Evolutionary conservation across 2,113 vertebrate species (phyloP).

Genomic region (Dinomys branickii): DNA sequence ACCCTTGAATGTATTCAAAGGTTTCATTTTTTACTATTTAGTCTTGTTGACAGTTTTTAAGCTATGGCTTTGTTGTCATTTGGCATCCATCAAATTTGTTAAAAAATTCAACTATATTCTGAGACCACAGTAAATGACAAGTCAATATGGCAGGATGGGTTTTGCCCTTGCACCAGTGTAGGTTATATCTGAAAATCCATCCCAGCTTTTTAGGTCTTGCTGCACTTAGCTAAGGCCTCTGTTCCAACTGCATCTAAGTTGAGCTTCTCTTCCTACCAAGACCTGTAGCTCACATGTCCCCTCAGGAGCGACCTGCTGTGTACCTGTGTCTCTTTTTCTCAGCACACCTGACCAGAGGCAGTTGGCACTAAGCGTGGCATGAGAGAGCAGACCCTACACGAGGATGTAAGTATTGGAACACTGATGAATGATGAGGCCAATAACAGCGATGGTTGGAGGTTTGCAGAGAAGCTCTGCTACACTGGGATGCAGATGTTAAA

Average conservation of each 20-base stretch:
- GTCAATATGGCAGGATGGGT: not conserved
- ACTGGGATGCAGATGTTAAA: not conserved
- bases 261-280: not conserved
- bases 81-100: not conserved
- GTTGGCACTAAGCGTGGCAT: not conserved
- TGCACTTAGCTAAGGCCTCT: not conserved
- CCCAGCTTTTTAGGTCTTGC: not conserved
- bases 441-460: not conserved
- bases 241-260: not conserved
- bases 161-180: not conserved
- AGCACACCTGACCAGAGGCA: not conserved
- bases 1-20: not conserved
- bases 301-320: not conserved
- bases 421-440: not conserved
- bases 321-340: not conserved
- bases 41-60: not conserved
- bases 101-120: not conserved
- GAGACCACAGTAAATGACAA: not conserved
- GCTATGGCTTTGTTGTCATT: not conserved
- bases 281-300: not conserved
- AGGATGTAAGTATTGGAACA: not conserved
- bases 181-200: not conserved
- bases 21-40: not conserved
- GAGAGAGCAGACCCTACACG: not conserved
- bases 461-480: not conserved